These are phyloP conservation scores for Dioctria rufipes DNA, from an alignment of 2,888 invertebrate genomes.

Conservation along the genomic window DNA sequence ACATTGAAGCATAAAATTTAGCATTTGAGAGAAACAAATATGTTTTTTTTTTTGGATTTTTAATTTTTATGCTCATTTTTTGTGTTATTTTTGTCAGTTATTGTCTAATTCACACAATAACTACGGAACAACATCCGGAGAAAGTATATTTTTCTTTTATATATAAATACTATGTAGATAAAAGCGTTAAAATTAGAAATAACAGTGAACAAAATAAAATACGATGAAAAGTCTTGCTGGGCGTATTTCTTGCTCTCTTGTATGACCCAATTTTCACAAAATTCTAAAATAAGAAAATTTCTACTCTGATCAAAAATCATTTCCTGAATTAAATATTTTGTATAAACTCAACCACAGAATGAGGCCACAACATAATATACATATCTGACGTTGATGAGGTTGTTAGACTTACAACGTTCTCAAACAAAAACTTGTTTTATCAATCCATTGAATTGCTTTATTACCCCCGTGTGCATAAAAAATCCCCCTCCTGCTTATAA, in stretches of 20 bases:
- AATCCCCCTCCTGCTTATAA: too few species aligned
- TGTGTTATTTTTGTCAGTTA: conserved; percentile 61
- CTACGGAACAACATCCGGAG: conserved; percentile 60
- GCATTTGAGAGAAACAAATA: conserved; percentile 28
- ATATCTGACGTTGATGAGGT: too few species aligned
- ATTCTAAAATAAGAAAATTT: not conserved
- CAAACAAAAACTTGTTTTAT: too few species aligned
- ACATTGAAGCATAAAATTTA: conserved; percentile 2
- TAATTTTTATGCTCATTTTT: conserved; percentile 45
- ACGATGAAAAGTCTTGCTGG: too few species aligned
- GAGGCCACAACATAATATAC: too few species aligned
- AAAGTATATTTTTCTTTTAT: conserved; percentile 23
- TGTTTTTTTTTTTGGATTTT: conserved; percentile 17
- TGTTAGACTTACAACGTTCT: too few species aligned
- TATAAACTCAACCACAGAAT: too few species aligned
- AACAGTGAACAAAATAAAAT: not conserved
- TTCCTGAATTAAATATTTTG: not conserved
- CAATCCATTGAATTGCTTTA: too few species aligned
- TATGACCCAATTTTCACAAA: too few species aligned
- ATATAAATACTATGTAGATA: conserved; percentile 16
- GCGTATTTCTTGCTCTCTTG: too few species aligned
- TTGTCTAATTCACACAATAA: conserved; percentile 71
- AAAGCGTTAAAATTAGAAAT: not conserved
- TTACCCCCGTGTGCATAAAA: too few species aligned
- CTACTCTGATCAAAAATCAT: not conserved